Evolutionary conservation across 1,140 invertebrate species (phyloP).

Genomic region (Hermetia illucens): DNA sequence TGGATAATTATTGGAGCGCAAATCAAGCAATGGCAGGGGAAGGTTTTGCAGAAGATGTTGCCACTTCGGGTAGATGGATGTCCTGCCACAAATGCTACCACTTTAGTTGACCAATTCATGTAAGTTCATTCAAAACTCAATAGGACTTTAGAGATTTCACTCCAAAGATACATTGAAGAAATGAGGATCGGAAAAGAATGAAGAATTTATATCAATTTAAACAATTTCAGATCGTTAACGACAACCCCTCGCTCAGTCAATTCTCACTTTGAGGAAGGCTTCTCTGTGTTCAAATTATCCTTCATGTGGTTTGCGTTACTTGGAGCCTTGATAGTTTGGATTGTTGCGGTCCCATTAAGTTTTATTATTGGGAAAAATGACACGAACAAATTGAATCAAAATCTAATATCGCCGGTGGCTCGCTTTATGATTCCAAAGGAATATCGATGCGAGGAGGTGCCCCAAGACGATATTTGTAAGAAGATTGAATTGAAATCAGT

Average conservation of each 20-base stretch:
- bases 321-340: constrained; percentile 42
- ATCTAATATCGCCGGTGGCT: constrained; percentile 28
- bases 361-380: constrained; percentile 21
- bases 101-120: too few species aligned
- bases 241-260: constrained; percentile 7
- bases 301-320: constrained; percentile 47
- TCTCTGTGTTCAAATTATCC: constrained; percentile 40
- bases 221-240: constrained; percentile 9
- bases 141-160: too few species aligned
- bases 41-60: constrained; percentile 35
- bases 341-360: constrained; percentile 38
- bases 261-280: constrained; percentile 13
- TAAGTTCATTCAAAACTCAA: too few species aligned
- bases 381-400: constrained; percentile 20
- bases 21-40: constrained; percentile 41
- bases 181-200: too few species aligned
- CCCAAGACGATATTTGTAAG: not conserved
- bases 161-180: too few species aligned
- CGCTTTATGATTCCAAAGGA: not conserved
- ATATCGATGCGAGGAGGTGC: not conserved
- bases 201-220: constrained; percentile 16
- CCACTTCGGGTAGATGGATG: constrained; percentile 43
- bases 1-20: constrained; percentile 68
- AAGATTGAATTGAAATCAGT: too few species aligned
- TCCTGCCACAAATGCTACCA: constrained; percentile 21